Conservation (phyloP, 2,797 vertebrate genomes). For the Cossypha polioptera region DNA sequence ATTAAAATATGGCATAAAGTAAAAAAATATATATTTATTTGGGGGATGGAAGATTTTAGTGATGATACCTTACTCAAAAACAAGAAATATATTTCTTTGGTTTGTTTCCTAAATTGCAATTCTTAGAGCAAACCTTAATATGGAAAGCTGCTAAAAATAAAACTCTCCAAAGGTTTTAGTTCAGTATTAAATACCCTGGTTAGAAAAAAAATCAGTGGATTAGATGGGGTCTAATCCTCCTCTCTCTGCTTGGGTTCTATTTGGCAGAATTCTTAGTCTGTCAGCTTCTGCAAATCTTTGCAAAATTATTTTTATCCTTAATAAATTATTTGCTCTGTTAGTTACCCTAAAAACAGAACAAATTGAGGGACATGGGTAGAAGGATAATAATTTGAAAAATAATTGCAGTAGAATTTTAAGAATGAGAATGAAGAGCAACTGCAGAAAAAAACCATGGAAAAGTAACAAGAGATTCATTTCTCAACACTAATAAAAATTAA, state of each 20-base stretch:
- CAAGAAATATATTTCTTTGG: background rate
- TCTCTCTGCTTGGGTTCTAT: background rate
- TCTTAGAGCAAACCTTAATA: background rate
- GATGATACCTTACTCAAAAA: background rate
- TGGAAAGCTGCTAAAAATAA: constrained; percentile 1
- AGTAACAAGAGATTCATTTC: background rate
- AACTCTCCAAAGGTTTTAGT: background rate
- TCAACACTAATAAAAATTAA: background rate
- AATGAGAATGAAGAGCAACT: background rate
- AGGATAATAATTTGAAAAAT: constrained; percentile 12
- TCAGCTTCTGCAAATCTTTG: constrained; percentile 18
- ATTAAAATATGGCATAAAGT: background rate
- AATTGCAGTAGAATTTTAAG: background rate
- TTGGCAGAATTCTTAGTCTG: constrained; percentile 27
- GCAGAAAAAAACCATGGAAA: background rate
- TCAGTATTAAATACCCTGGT: constrained; percentile 4
- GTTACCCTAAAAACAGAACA: constrained; percentile 45
- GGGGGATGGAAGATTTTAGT: background rate
- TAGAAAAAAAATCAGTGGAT: constrained; percentile 23
- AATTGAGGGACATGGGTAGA: background rate
- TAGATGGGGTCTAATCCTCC: constrained; percentile 29
- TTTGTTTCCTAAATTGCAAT: background rate
- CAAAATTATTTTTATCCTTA: constrained; percentile 47
- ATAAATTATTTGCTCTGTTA: constrained; percentile 38
- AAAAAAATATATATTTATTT: background rate